These are phyloP conservation scores for Lanius collurio DNA, from an alignment of 2,113 vertebrate species.

Conservation along the genomic window DNA sequence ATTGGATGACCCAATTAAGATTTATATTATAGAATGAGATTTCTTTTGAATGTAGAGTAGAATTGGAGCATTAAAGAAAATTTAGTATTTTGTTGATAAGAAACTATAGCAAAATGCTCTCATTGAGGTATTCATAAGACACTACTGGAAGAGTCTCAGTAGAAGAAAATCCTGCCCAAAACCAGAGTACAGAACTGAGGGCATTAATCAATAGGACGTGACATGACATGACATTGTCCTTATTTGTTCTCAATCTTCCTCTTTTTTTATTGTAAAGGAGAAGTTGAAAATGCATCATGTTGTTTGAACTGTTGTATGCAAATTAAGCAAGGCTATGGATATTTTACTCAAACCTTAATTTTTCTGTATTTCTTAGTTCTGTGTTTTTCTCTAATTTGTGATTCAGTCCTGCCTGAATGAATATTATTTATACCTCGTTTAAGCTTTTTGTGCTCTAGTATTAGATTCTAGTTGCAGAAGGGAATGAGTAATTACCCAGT, in stretches of 20 bases:
- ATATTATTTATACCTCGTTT: not conserved
- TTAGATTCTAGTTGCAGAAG: not conserved
- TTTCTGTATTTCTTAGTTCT: not conserved
- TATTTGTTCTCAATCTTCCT: not conserved
- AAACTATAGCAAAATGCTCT: not conserved
- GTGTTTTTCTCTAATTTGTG: not conserved
- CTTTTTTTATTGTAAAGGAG: not conserved
- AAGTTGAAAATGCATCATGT: not conserved
- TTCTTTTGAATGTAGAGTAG: not conserved
- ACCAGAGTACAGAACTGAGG: not conserved
- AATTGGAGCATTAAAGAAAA: not conserved
- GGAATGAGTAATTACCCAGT: not conserved
- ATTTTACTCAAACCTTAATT: not conserved
- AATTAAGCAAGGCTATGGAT: not conserved
- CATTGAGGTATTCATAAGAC: not conserved
- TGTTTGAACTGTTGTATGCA: not conserved
- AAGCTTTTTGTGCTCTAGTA: not conserved
- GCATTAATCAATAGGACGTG: not conserved
- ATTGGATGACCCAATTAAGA: not conserved
- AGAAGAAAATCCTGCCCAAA: not conserved
- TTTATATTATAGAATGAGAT: not conserved
- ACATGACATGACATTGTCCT: not conserved
- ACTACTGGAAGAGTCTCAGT: not conserved
- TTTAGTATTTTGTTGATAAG: not conserved
- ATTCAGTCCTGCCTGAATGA: not conserved